Evolutionary conservation across 2,888 invertebrate species (phyloP).

Genomic region (Ormyrus thymus): DNA sequence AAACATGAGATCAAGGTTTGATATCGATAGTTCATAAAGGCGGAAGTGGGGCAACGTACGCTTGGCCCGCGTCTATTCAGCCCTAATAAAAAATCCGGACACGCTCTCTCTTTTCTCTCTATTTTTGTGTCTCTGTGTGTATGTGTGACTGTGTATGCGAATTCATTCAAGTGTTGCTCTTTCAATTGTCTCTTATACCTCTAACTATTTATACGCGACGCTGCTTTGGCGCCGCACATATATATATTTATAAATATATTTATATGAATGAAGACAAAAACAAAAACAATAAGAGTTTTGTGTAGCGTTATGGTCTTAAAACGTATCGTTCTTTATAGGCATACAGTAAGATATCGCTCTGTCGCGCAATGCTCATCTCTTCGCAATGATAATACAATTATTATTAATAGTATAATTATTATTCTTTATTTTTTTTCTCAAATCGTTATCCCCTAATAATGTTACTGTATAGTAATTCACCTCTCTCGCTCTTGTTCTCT

Average conservation of each 20-base stretch:
- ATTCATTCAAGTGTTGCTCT: conserved; percentile 20
- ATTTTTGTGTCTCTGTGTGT: conserved; percentile 18
- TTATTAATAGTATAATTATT: conserved; percentile 49
- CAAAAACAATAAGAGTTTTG: conserved; percentile 52
- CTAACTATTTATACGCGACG: conserved; percentile 39
- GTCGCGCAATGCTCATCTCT: conserved; percentile 47
- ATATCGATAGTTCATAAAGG: conserved; percentile 65
- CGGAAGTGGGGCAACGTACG: conserved; percentile 57
- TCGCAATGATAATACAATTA: conserved; percentile 56
- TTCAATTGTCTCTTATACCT: conserved; percentile 38
- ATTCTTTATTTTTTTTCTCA: conserved; percentile 43
- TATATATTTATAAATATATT: conserved; percentile 47
- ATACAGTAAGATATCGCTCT: conserved; percentile 42
- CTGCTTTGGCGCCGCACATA: conserved; percentile 30
- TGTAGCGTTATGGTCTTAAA: conserved; percentile 48
- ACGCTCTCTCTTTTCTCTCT: conserved; percentile 52
- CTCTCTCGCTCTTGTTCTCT: conserved; percentile 47
- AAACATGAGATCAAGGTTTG: conserved; percentile 73
- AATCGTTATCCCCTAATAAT: not conserved
- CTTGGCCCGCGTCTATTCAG: conserved; percentile 45
- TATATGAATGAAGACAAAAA: conserved; percentile 51
- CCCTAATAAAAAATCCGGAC: conserved; percentile 55
- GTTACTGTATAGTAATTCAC: not conserved
- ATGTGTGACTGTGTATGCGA: conserved; percentile 13
- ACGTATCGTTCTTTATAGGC: conserved; percentile 31